phyloP scores from a whole-genome alignment of 2,888 invertebrate species.

The Zeuzera pyrina region DNA sequence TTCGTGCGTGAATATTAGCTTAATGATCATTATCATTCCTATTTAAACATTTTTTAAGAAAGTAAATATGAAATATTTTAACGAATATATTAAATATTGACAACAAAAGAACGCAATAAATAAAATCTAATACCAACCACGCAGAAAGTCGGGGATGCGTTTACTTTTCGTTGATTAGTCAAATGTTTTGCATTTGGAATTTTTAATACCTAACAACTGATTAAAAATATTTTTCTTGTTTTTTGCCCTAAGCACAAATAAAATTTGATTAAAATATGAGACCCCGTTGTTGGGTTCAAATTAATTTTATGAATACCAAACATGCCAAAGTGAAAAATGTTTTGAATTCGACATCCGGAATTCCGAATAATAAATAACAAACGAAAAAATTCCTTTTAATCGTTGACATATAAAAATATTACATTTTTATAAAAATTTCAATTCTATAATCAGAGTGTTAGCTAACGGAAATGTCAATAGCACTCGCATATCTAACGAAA shows the following conservation, averaged over 20 bases:
- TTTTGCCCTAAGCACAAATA: conserved; percentile 44
- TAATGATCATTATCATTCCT: conserved; percentile 14
- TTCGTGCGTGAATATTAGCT: conserved; percentile 33
- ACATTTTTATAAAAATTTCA: too few relatives aligned
- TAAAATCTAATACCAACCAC: conserved; percentile 11
- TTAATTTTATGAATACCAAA: conserved; percentile 54
- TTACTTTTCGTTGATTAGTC: conserved; percentile 34
- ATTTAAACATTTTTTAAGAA: conserved; percentile 2
- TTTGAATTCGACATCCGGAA: too few relatives aligned
- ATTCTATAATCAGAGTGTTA: too few relatives aligned
- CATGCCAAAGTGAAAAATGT: too few relatives aligned
- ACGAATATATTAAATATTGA: conserved; percentile 7
- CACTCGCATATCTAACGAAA: too few relatives aligned
- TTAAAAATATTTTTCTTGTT: conserved; percentile 34
- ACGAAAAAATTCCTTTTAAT: too few relatives aligned
- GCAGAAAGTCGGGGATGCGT: conserved; percentile 17
- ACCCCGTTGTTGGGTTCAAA: conserved; percentile 46
- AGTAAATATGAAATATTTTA: conserved; percentile 1
- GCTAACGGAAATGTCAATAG: too few relatives aligned
- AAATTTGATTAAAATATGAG: conserved; percentile 59
- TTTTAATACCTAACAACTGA: conserved; percentile 37
- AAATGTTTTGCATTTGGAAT: conserved; percentile 37
- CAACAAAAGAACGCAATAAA: background rate
- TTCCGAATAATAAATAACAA: too few relatives aligned
- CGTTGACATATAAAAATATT: too few relatives aligned